Evolutionary conservation across 2,888 invertebrate genomes (phyloP).

Genomic region (Luffia ferchaultella): DNA sequence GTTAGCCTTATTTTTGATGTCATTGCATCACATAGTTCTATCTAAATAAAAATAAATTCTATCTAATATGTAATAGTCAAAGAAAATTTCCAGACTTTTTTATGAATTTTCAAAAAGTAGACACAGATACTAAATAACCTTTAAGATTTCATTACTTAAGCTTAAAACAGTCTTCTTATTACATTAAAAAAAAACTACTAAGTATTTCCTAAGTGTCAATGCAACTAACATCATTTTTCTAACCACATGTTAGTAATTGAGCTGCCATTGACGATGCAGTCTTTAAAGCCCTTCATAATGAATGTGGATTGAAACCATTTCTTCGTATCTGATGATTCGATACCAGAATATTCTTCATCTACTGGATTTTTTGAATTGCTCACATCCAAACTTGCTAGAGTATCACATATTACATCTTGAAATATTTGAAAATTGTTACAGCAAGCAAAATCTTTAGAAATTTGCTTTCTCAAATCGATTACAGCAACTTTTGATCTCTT

Average conservation of each 20-base stretch:
- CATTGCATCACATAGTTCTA: no score
- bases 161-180: no score
- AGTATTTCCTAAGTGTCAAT: no score
- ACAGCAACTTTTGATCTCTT: slow-evolving; percentile 38
- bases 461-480: slow-evolving; percentile 36
- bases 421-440: slow-evolving; percentile 47
- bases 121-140: no score
- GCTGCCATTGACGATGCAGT: slow-evolving; percentile 59
- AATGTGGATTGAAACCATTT: slow-evolving; percentile 64
- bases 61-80: no score
- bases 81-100: no score
- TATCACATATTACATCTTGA: slow-evolving; percentile 34
- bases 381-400: slow-evolving; percentile 22
- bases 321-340: slow-evolving; percentile 35
- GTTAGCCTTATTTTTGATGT: no score
- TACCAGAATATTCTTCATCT: slow-evolving; percentile 30
- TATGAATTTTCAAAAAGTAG: no score
- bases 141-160: no score
- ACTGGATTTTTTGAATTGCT: slow-evolving; percentile 19
- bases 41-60: no score
- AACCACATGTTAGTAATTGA: slow-evolving; percentile 62
- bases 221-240: slow-evolving; percentile 12
- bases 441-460: slow-evolving; percentile 31
- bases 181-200: no score
- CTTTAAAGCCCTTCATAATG: slow-evolving; percentile 67